A percentile compares a stretch with the other conserved stretches of the same genome.
Conservation (phyloP, 2,888 invertebrate genomes). For the Trachelus stipa region DNA sequence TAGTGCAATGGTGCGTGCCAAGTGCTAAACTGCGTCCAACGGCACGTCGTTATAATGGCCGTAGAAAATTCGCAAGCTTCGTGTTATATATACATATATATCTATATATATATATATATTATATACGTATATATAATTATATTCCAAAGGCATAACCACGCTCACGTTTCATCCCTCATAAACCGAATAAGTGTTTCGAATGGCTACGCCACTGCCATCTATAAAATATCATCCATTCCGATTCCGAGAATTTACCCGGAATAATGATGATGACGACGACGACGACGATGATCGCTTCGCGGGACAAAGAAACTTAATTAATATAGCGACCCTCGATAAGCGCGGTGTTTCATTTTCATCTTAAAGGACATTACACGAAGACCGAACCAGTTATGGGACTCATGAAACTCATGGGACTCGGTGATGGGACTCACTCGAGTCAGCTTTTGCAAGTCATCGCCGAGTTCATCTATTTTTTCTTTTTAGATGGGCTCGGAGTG, state of each 20-base stretch:
- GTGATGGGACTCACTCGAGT: constrained; percentile 15
- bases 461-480: background rate
- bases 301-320: constrained; percentile 45
- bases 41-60: constrained; percentile 54
- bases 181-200: background rate
- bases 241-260: background rate
- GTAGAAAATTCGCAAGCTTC: constrained; percentile 35
- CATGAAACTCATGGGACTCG: constrained; percentile 17
- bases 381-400: constrained; percentile 16
- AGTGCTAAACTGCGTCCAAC: constrained; percentile 43
- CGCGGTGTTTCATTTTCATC: background rate
- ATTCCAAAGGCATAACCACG: background rate
- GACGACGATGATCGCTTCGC: background rate
- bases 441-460: constrained; percentile 34
- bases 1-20: constrained; percentile 46
- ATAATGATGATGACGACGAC: too few species aligned
- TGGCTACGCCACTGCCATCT: background rate
- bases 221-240: background rate
- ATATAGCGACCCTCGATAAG: constrained; percentile 39
- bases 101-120: background rate
- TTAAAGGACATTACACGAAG: constrained; percentile 25
- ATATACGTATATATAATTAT: background rate
- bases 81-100: constrained; percentile 9
- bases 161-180: background rate
- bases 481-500: background rate